These are phyloP conservation scores for Agelas oroides DNA, from an alignment of 37 sponge, comb jelly and placozoan genomes.

Conservation along the genomic window DNA sequence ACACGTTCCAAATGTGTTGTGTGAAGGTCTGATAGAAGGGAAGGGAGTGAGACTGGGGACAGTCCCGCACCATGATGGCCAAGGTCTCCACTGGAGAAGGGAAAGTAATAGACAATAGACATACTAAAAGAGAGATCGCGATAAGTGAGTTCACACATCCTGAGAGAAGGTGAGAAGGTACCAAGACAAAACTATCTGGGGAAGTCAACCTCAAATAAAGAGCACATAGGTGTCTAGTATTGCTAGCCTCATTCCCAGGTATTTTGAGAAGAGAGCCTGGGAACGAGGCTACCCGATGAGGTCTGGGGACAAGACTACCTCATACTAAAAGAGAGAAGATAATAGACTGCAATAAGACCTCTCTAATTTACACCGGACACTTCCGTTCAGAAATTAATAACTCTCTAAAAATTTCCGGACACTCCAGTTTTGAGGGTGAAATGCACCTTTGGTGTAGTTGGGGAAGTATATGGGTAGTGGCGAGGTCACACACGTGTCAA, in stretches of 20 bases:
- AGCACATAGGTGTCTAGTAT: too few relatives aligned
- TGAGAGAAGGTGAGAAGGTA: background rate
- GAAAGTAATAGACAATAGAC: background rate
- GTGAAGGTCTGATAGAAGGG: constrained; percentile 54
- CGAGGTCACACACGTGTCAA: background rate
- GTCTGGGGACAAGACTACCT: too few relatives aligned
- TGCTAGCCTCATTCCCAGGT: too few relatives aligned
- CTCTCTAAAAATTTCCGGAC: too few relatives aligned
- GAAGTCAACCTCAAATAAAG: too few relatives aligned
- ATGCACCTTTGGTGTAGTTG: constrained; percentile 56
- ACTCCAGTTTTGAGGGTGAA: background rate
- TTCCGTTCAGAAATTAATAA: too few relatives aligned
- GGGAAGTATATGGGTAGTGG: constrained; percentile 59
- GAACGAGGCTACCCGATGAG: too few relatives aligned
- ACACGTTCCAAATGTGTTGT: constrained; percentile 57
- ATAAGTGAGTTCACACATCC: background rate
- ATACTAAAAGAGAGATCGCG: background rate
- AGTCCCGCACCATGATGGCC: constrained; percentile 42
- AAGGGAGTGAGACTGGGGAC: background rate
- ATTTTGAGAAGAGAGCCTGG: too few relatives aligned
- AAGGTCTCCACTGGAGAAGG: constrained; percentile 37
- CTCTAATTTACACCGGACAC: too few relatives aligned
- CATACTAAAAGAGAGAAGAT: too few relatives aligned
- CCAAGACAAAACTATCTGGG: too few relatives aligned
- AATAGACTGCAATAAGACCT: too few relatives aligned